A percentile compares a stretch with the other conserved stretches of the same genome.
Conservation (phyloP, 2,797 vertebrate genomes). For the Catharus ustulatus region DNA sequence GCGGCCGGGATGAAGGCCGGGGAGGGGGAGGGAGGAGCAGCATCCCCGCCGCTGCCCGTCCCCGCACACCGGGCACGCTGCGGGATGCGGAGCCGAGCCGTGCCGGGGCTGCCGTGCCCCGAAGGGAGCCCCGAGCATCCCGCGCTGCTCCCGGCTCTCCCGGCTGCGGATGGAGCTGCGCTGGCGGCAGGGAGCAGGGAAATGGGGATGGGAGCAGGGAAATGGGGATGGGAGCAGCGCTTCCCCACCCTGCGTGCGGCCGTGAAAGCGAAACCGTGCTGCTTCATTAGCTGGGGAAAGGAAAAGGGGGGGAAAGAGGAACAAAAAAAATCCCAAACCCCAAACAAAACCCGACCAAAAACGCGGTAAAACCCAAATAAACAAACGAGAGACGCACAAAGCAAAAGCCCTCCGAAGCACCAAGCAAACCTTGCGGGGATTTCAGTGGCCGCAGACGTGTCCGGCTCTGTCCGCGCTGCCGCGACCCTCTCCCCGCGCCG, state of each 20-base stretch:
- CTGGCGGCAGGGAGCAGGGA: neutral
- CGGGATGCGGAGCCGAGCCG: no score
- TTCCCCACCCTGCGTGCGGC: neutral
- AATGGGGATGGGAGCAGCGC: neutral
- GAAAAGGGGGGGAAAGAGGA: rapidly evolving
- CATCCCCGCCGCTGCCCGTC: conserved; percentile 14
- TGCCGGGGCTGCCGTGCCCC: neutral
- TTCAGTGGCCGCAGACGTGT: neutral
- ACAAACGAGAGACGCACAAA: neutral
- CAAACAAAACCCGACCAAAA: neutral
- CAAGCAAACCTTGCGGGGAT: neutral
- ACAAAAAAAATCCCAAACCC: neutral
- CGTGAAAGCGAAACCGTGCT: neutral
- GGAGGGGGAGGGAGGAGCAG: conserved; percentile 58
- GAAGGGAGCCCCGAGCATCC: neutral
- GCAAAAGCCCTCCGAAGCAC: neutral
- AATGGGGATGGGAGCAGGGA: neutral
- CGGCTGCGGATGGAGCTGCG: neutral
- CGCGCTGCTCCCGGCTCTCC: neutral
- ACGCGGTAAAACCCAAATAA: neutral
- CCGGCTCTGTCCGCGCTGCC: neutral
- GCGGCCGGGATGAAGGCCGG: conserved; percentile 58
- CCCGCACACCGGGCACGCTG: neutral
- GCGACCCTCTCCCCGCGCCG: neutral
- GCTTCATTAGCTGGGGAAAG: neutral